phyloP scores from a whole-genome alignment of 2,888 invertebrate species.

The Julus scanicus region DNA sequence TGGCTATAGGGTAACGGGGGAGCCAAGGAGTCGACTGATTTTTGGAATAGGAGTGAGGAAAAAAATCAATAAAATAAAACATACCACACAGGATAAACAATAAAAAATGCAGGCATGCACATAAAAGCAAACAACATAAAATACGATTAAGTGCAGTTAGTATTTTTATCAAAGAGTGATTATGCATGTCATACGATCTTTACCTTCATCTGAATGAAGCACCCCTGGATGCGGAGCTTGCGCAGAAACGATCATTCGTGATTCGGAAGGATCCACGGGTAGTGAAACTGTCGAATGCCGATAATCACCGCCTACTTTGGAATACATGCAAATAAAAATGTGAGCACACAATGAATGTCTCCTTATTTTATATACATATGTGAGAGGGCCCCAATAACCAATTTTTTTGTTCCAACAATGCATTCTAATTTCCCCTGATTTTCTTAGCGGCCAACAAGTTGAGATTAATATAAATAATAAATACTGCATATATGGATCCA shows the following conservation, averaged over 20 bases:
- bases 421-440: too few species aligned
- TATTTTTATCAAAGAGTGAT: neutral
- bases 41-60: neutral
- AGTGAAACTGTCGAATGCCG: neutral
- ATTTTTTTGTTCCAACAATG: too few species aligned
- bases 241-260: neutral
- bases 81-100: constrained; percentile 18
- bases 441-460: too few species aligned
- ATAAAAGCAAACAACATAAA: constrained; percentile 30
- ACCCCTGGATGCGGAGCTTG: neutral
- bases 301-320: neutral
- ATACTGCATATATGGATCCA: too few species aligned
- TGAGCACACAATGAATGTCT: too few species aligned
- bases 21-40: neutral
- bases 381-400: too few species aligned
- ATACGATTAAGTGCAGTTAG: neutral
- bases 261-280: neutral
- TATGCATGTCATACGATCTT: neutral
- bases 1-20: constrained; percentile 59
- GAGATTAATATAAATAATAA: too few species aligned
- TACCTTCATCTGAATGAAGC: constrained; percentile 6
- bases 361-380: too few species aligned
- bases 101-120: neutral
- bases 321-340: neutral
- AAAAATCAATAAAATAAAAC: constrained; percentile 31